phyloP scores from a whole-genome alignment of 64 coral and sea anemone species.

The Catalaphyllia jardinei region DNA sequence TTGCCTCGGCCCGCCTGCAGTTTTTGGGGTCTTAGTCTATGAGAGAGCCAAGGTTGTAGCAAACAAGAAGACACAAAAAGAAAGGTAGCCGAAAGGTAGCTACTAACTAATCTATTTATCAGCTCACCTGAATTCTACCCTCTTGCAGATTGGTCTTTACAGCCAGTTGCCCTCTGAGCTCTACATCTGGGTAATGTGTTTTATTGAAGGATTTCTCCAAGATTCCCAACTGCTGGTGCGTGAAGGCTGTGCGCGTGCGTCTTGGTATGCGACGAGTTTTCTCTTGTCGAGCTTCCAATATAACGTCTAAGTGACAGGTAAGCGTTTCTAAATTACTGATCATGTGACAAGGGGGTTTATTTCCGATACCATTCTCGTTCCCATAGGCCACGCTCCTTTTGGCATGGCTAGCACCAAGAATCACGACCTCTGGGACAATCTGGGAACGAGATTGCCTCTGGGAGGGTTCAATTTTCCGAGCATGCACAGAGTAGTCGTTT shows the following conservation, averaged over 20 bases:
- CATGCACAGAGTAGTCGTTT: too few relatives aligned
- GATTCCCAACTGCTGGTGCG: slow-evolving; percentile 56
- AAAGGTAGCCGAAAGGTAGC: not conserved
- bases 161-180: slow-evolving; percentile 65
- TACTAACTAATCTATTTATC: not conserved
- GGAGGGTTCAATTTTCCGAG: too few relatives aligned
- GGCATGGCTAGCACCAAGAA: too few relatives aligned
- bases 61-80: not conserved
- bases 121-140: slow-evolving; percentile 55
- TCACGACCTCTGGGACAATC: too few relatives aligned
- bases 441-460: too few relatives aligned
- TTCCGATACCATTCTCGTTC: too few relatives aligned
- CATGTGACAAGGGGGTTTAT: too few relatives aligned
- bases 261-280: slow-evolving; percentile 39
- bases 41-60: not conserved
- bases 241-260: slow-evolving; percentile 68
- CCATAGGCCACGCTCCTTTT: too few relatives aligned
- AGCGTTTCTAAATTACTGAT: not conserved
- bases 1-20: too few relatives aligned
- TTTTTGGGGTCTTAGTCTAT: too few relatives aligned
- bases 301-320: slow-evolving; percentile 34
- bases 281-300: slow-evolving; percentile 63
- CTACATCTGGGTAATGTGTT: slow-evolving; percentile 78
- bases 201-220: slow-evolving; percentile 63
- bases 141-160: slow-evolving; percentile 59